Evolutionary conservation across 2,888 invertebrate species (phyloP), one percentile per base, ranked within the genome.

Genomic region (Nesidiocoris tenuis): DNA sequence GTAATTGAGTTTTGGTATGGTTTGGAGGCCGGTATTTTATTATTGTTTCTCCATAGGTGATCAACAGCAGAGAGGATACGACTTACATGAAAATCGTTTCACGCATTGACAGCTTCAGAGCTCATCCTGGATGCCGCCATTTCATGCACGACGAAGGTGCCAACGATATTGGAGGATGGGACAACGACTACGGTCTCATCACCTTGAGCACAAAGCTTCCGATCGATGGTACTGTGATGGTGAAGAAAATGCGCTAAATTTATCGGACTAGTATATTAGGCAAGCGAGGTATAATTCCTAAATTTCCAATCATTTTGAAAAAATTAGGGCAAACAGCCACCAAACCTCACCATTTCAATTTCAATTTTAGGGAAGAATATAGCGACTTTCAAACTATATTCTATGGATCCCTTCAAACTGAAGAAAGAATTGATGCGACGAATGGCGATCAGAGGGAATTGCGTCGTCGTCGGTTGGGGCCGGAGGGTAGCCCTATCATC

Each of bases 391-490:
- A 19, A 17, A 9, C 54, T 72, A 19, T 21, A 18, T 9, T n/a
- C 61, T 1, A 61, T 17, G 16, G 22, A 72, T 23, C 2, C 18
- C 7, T 61, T 61, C 21, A 39, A 7, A 12, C 2, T 63, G 2
- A 61, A 39, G 54, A 18, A 17, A 9, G 72, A 61, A 1, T 12
- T 61, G 16, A 18, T 39, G 39, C 1, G 22, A 7, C 24, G 21
- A 39, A 72, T 72, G 72, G 18, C 22, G 16, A 19, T 7, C 5
- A 21, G 61, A 2, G 54, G 12, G 1, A 18, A 24, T 12, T 72
- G 72, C 61, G 16, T 61, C 2, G 72, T 25, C 1, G 39, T 61
- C 0, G 72, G 72, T 9, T 72, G 72, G 72, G 72, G 72, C 12
- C 24, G 21, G 17, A 61, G 72, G 12, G 22, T 3, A 9, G 59